Evolutionary conservation across 2,797 vertebrate genomes (phyloP).

Genomic region (Stomatorhinus walkeri): DNA sequence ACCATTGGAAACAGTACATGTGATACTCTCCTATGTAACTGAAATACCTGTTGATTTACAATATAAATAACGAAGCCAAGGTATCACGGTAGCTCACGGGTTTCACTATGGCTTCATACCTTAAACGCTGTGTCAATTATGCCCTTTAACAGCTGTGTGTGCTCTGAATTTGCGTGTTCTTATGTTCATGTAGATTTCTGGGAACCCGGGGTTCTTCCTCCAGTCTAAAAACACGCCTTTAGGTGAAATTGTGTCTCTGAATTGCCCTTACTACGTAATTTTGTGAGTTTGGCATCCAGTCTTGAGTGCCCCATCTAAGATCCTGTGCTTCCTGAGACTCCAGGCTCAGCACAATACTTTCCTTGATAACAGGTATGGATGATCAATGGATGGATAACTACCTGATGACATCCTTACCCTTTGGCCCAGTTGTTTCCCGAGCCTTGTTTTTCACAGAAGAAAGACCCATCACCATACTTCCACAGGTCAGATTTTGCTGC

Average conservation of each 20-base stretch:
- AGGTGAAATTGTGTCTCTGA: background rate
- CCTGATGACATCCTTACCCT: slow-evolving; percentile 65
- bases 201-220: background rate
- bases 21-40: background rate
- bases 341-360: background rate
- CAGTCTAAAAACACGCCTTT: background rate
- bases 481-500: slow-evolving; percentile 72
- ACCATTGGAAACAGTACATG: background rate
- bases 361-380: background rate
- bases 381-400: background rate
- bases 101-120: background rate
- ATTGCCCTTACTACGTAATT: background rate
- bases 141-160: background rate
- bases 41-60: background rate
- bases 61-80: background rate
- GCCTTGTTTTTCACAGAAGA: slow-evolving; percentile 91
- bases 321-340: background rate
- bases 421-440: slow-evolving; percentile 98
- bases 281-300: background rate
- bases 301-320: background rate
- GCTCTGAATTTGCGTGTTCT: background rate
- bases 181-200: background rate
- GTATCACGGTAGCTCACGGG: background rate
- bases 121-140: background rate
- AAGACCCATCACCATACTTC: slow-evolving; percentile 66